Evolutionary conservation across 2,888 invertebrate genomes (phyloP), one percentile per base, ranked within the genome.

Genomic region (Pasiphila rectangulata): DNA sequence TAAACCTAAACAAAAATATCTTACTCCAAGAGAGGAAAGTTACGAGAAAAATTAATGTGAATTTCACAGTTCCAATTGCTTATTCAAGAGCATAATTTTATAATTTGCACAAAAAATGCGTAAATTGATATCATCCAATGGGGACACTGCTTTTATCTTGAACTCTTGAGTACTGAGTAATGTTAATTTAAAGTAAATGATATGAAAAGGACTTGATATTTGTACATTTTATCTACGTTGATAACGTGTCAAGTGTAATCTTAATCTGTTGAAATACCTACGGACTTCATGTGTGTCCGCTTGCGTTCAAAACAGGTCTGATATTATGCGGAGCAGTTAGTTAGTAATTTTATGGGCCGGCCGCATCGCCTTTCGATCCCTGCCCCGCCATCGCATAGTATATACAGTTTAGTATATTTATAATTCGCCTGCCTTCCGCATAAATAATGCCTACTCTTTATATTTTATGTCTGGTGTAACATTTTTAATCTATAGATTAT

Each of bases 291-390:
- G 79, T 76, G 75, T 67, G 75, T 70, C 74, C 72, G 65, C 63
- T 60, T 66, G 59, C 52, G 59, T 60, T 67, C 63, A 56, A 65
- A 80, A 82, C 85, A 69, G 73, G 83, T 80, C 69, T 73, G 79
- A 79, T 83, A 81, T 79, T 79, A 75, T 70, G 64, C 68, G 58
- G 64, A 71, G 76, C 74, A 78, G 73, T 85, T 83, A 85, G 71
- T 78, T 84, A 79, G 72, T 76, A 79, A 86, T 79, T 87, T 87
- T 87, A 86, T 67, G 84, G 77, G 84, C 79, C 83, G 74, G 70
- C 64, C 56, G 67, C 72, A 75, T 74, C 72, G 75, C 76, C 73
- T 76, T 72, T 75, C 69, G 69, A 69, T 72, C 72, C 75, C 71
- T 64, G 59, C 61, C 54, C 16, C 54, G 52, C 39, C 45, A 46